phyloP scores from a whole-genome alignment of 2,113 vertebrate species.

The Copsychus sechellarum region DNA sequence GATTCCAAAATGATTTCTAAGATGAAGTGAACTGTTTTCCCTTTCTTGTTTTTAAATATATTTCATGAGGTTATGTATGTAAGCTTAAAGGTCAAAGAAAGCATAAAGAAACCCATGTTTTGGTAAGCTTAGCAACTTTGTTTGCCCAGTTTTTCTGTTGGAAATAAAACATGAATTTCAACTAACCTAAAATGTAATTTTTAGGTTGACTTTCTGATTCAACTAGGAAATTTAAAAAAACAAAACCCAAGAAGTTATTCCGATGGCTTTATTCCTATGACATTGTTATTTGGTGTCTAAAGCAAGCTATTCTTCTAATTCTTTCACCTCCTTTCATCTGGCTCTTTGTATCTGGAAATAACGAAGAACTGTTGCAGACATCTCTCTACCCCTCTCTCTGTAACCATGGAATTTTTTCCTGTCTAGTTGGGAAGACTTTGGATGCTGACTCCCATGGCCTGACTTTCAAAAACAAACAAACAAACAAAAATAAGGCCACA shows the following conservation, averaged over 20 bases:
- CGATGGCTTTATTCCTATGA: conserved; percentile 11
- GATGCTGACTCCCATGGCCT: not conserved
- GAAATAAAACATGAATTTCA: not conserved
- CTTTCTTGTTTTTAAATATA: not conserved
- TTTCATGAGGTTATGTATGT: not conserved
- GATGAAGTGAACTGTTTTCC: not conserved
- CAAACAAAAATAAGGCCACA: not conserved
- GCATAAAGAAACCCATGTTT: not conserved
- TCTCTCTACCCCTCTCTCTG: not conserved
- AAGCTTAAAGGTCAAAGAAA: not conserved
- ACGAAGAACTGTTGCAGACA: conserved; percentile 3
- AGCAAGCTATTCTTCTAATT: conserved; percentile 26
- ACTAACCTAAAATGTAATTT: not conserved
- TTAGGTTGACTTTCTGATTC: not conserved
- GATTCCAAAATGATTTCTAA: not conserved
- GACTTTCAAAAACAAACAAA: conserved; percentile 24
- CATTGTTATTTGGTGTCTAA: conserved; percentile 6
- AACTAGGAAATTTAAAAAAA: not conserved
- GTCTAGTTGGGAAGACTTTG: not conserved
- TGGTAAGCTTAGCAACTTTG: not conserved
- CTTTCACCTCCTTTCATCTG: conserved; percentile 55
- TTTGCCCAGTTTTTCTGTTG: not conserved
- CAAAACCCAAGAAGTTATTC: not conserved
- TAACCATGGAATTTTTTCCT: not conserved
- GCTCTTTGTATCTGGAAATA: conserved; percentile 35